These are phyloP conservation scores for Spongia lamella DNA, from an alignment of 37 sponge, comb jelly and placozoan species.

Conservation along the genomic window DNA sequence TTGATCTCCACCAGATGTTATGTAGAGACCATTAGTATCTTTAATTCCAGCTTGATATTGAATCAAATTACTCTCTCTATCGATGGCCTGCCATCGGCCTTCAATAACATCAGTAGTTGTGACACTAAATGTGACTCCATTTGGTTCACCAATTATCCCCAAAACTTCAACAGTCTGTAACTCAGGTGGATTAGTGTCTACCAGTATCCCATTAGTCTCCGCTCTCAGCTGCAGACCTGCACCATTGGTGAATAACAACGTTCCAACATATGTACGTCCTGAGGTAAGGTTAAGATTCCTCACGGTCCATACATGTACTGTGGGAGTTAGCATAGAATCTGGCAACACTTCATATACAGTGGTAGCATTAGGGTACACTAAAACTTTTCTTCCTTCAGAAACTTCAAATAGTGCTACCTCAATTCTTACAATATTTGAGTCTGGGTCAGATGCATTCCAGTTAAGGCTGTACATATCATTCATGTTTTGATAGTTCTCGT, in stretches of 20 bases:
- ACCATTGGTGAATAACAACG: slow-evolving; percentile 50
- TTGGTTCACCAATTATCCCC: too few relatives aligned
- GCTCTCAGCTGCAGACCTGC: slow-evolving; percentile 10
- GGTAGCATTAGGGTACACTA: slow-evolving; percentile 23
- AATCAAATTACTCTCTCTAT: slow-evolving; percentile 39
- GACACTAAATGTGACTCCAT: neutral
- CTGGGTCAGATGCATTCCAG: slow-evolving; percentile 45
- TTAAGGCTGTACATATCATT: slow-evolving; percentile 7
- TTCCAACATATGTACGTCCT: slow-evolving; percentile 35
- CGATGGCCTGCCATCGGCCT: slow-evolving; percentile 50
- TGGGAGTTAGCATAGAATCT: neutral
- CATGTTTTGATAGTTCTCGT: slow-evolving; percentile 24
- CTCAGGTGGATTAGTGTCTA: slow-evolving; percentile 22
- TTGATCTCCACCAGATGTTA: slow-evolving; percentile 11
- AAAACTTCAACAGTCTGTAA: slow-evolving; percentile 7
- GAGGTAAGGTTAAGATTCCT: slow-evolving; percentile 9
- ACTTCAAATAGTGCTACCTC: slow-evolving; percentile 44
- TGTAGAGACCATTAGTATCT: slow-evolving; percentile 12
- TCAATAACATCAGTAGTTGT: slow-evolving; percentile 22
- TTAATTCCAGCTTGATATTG: slow-evolving; percentile 53
- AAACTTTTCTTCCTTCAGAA: slow-evolving; percentile 26
- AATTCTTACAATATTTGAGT: slow-evolving; percentile 48
- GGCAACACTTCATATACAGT: neutral
- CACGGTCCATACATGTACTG: neutral
- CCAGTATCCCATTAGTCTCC: slow-evolving; percentile 8